A percentile compares a stretch with the other conserved stretches of the same genome.
phyloP scores from a whole-genome alignment of 2,888 invertebrate species.

The Argyresthia goedartella region DNA sequence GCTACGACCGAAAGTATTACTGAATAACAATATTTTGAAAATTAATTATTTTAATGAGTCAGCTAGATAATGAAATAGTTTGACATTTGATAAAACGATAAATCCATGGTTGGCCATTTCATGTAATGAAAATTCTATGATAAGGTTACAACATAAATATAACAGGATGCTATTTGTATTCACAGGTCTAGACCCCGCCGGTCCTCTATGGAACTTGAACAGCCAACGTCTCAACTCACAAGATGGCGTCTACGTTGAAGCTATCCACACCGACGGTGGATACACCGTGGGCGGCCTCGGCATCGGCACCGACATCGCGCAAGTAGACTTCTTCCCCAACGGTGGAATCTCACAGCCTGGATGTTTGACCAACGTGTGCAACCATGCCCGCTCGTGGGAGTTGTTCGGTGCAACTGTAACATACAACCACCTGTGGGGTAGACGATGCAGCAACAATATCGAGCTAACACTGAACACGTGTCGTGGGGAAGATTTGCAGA shows the following conservation, averaged over 20 bases:
- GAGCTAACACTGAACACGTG: slow-evolving; percentile 28
- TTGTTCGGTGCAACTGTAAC: slow-evolving; percentile 29
- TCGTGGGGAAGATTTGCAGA: slow-evolving; percentile 19
- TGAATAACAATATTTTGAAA: too few relatives aligned
- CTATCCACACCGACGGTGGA: slow-evolving; percentile 18
- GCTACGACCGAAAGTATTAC: too few relatives aligned
- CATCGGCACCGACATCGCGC: slow-evolving; percentile 56
- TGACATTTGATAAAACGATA: too few relatives aligned
- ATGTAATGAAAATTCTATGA: too few relatives aligned
- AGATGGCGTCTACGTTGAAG: slow-evolving; percentile 22
- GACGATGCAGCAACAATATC: slow-evolving; percentile 18
- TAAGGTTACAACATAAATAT: too few relatives aligned
- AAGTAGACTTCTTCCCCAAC: slow-evolving; percentile 73
- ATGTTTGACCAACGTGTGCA: slow-evolving; percentile 28
- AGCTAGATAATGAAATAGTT: too few relatives aligned
- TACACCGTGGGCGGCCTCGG: slow-evolving; percentile 51
- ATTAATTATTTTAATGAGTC: too few relatives aligned
- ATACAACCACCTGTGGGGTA: slow-evolving; percentile 28
- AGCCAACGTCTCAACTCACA: slow-evolving; percentile 8
- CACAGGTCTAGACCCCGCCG: slow-evolving; percentile 52
- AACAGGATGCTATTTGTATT: background rate
- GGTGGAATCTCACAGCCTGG: slow-evolving; percentile 46
- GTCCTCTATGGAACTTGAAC: slow-evolving; percentile 36
- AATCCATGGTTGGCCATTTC: too few relatives aligned
- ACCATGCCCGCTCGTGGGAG: slow-evolving; percentile 35